These are phyloP conservation scores for Amazona guildingii DNA, from an alignment of 2,113 vertebrate species.

Conservation along the genomic window DNA sequence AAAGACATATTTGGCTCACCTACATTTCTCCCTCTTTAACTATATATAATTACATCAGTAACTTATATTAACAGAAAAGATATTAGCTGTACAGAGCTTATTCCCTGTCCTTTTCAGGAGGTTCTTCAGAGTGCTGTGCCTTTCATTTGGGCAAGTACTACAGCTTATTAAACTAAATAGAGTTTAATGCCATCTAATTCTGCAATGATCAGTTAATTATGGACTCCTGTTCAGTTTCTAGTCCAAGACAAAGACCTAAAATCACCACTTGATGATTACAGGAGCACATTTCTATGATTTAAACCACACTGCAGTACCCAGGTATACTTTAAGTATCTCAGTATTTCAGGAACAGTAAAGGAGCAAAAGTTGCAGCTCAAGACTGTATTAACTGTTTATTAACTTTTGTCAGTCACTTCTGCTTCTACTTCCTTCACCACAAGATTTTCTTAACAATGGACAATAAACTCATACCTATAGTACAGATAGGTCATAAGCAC, in stretches of 20 bases:
- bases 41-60: slow-evolving; percentile 5
- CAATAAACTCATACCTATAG: background rate
- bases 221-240: slow-evolving; percentile 1
- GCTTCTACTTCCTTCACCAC: background rate
- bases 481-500: background rate
- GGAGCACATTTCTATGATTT: background rate
- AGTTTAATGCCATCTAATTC: slow-evolving; percentile 40
- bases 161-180: slow-evolving; percentile 43
- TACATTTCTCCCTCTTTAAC: background rate
- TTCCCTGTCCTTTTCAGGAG: background rate
- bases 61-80: background rate
- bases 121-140: background rate
- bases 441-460: background rate
- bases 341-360: background rate
- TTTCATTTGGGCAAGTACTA: slow-evolving; percentile 27
- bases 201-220: slow-evolving; percentile 46
- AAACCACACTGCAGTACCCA: background rate
- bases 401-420: background rate
- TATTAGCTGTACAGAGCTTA: background rate
- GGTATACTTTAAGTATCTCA: background rate
- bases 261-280: background rate
- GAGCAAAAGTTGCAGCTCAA: background rate
- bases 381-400: background rate
- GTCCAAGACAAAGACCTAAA: background rate
- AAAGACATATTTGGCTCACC: background rate